Percentiles rank a stretch among this genome's conserved stretches.
Conservation (phyloP, 2,888 invertebrate genomes). For the Tenthredo livida region DNA sequence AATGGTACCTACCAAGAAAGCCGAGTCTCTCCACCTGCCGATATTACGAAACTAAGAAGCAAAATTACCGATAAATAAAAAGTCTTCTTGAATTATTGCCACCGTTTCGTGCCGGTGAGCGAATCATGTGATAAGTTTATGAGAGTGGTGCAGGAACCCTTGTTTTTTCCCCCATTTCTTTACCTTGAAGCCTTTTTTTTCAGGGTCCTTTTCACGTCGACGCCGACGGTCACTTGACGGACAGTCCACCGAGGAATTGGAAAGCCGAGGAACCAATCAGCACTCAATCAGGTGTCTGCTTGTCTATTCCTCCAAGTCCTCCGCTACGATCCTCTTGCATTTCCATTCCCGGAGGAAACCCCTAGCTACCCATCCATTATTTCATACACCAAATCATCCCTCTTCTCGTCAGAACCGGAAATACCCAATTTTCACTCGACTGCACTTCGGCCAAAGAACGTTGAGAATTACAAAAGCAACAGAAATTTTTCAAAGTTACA, state of each 20-base stretch:
- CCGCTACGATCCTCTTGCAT: not conserved
- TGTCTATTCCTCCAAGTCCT: constrained; percentile 7
- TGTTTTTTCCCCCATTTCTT: not conserved
- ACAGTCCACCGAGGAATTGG: not conserved
- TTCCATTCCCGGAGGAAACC: constrained; percentile 38
- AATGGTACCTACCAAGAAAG: constrained; percentile 67
- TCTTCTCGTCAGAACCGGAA: not conserved
- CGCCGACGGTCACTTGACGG: not conserved
- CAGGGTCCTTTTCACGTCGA: not conserved
- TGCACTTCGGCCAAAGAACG: not conserved
- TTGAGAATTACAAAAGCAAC: not conserved
- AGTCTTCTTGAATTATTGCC: constrained; percentile 67
- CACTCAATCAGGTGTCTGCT: constrained; percentile 31
- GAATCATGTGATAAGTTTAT: not conserved
- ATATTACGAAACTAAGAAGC: constrained; percentile 62
- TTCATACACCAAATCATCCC: constrained; percentile 22
- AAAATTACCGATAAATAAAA: constrained; percentile 69
- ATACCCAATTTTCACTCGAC: not conserved
- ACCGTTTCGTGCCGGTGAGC: not conserved
- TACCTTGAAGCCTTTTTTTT: not conserved
- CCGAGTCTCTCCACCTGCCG: constrained; percentile 64
- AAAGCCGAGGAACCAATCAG: constrained; percentile 8
- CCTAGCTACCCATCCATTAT: constrained; percentile 28
- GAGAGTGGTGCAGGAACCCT: not conserved
- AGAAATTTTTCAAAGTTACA: no score